Conservation (phyloP, 2,797 vertebrate species). For the Eulemur coronatus region DNA sequence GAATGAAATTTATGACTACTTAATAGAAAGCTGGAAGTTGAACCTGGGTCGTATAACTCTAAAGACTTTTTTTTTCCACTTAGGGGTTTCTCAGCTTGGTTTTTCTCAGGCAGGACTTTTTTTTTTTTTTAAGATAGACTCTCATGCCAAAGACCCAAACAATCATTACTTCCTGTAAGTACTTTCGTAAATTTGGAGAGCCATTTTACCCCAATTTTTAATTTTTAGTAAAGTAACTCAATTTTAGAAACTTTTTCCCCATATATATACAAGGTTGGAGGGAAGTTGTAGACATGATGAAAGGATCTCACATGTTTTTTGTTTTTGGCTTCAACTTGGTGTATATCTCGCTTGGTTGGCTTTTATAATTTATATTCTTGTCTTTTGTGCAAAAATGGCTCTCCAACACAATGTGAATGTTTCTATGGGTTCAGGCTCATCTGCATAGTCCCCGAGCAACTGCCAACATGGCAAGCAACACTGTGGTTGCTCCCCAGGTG, state of each 20-base stretch:
- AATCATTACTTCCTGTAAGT: neutral
- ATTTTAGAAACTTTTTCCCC: neutral
- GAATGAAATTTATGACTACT: neutral
- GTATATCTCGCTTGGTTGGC: neutral
- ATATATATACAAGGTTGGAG: neutral
- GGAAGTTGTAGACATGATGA: neutral
- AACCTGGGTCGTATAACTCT: neutral
- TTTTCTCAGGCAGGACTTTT: neutral
- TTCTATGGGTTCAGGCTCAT: neutral
- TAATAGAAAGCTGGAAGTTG: neutral
- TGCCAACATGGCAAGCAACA: neutral
- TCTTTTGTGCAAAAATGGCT: neutral
- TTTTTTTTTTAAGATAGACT: neutral
- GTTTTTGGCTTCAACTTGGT: neutral
- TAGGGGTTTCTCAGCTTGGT: neutral
- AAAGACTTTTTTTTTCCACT: neutral
- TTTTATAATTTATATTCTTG: neutral
- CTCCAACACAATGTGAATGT: neutral
- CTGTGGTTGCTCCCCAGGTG: neutral
- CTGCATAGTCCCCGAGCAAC: neutral
- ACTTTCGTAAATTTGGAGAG: neutral
- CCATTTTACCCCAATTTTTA: neutral
- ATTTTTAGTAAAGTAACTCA: neutral
- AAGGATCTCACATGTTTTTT: neutral
- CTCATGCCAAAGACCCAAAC: neutral